Evolutionary conservation across 2,797 vertebrate genomes (phyloP), one percentile per base, ranked within the genome.

Genomic region (Myiotriccus ornatus): DNA sequence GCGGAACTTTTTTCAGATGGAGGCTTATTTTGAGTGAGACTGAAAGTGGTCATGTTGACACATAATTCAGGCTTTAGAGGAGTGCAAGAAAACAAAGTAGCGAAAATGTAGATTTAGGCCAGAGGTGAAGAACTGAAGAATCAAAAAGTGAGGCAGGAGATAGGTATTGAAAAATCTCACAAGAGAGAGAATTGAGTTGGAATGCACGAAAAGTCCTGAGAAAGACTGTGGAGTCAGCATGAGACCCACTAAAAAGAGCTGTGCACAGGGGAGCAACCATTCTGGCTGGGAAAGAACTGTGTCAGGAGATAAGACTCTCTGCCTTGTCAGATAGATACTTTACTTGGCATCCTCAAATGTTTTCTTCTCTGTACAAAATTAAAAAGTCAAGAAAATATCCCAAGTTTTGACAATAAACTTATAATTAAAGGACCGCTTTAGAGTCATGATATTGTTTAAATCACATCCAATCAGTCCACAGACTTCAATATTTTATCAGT

Each of bases 211-310:
- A 67, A 1, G 3, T 46, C 35, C 52, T 70, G 43, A 69, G 41
- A 60, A 83, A 52, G 30, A 41, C 17, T 12, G 15, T 32, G 39
- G 34, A 69, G 55, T 37, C 27, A 37, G 28, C 27, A 53, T 2
- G 3, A 87, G 62, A 71, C 6, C 22, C 6, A 10, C 3, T 65
- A 47, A 84, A 90, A 76, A 27, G 22, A 53, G 2, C 13, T 46
- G 18, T 62, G 55, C 30, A 41, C 16, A 76, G 34, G 12, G 22
- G 10, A 73, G 9, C 13, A n/a, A 21, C 44, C 43, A 18, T 53
- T 86, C n/a, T 17, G 14, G 6, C 16, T 0, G 0, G 37, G 23
- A 85, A 39, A 68, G 16, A 79, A 50, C 43, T 57, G 11, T 2
- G 0, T 46, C 59, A 62, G 46, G 37, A 77, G 46, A 68, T 25